Evolutionary conservation across 1,140 invertebrate species (phyloP), one percentile per base, ranked within the genome.

Genomic region (Stegodyphus mimosarum): DNA sequence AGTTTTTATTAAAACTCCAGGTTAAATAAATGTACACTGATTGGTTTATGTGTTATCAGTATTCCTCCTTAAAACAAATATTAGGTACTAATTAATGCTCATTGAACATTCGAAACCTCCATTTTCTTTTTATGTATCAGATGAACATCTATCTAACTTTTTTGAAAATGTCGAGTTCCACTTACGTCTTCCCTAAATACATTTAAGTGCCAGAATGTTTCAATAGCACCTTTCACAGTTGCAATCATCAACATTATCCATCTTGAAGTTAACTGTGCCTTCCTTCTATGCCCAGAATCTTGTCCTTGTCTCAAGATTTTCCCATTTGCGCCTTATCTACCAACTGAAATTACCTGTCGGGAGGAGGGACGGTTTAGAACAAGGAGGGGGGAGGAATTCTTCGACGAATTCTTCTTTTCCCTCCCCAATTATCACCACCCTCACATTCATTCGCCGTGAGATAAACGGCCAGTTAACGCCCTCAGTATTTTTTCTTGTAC

Each of bases 391-490:
- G n/a, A n/a, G 6, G 55, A 67, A 67, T 67, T 67, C 64, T 67
- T 67, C 64, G 64, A 67, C 9, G 17, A 83, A 73, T 64, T 74
- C 55, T 67, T 74, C 69, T 50, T 66, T 64, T 55, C 18, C 67
- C 75, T 17, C 77, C 69, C 69, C 80, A 83, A 83, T 83, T 83
- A 83, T 74, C 80, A 66, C 71, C 80, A 83, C 79, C 79, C 80
- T 64, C 80, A 74, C 80, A 83, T 83, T 74, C 50, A 74, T 83
- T 67, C 50, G 7, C 18, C 49, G n/a, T 17, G 55, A 83, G 80
- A 83, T 83, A 83, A 83, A 83, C 80, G 80, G 49, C 71, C 80
- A 83, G 80, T 83, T 83, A 66, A 83, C 79, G 79, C 79, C 79
- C 79, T 83, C 53, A 17, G 17, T 71, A 33, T 33, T 33, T 33